Percentiles rank a stretch among this genome's conserved stretches.
Evolutionary conservation across 2,888 invertebrate genomes (phyloP).

Genomic region (Cyclophora punctaria): DNA sequence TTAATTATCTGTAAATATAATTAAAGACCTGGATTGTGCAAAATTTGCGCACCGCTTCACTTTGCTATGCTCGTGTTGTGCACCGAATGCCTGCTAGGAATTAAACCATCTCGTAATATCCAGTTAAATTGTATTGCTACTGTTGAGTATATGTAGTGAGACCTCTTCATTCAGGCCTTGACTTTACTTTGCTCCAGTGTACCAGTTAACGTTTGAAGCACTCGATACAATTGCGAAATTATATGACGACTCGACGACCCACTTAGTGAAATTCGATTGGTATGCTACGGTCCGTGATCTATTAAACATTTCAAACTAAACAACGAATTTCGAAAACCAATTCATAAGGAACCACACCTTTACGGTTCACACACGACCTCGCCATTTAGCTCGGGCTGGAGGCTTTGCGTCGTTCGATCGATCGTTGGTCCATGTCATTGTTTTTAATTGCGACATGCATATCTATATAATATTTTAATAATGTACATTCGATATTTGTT

Average conservation of each 20-base stretch:
- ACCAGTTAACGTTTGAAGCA: constrained; percentile 70
- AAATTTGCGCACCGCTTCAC: no score
- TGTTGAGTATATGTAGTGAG: constrained; percentile 12
- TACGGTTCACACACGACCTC: constrained; percentile 34
- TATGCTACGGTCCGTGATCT: constrained; percentile 45
- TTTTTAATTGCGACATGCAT: constrained; percentile 21
- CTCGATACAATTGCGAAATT: constrained; percentile 72
- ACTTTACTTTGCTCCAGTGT: constrained; percentile 61
- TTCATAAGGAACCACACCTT: constrained; percentile 20
- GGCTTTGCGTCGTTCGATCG: constrained; percentile 26
- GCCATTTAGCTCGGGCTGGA: constrained; percentile 29
- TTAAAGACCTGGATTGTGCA: no score
- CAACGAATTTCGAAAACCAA: constrained; percentile 40
- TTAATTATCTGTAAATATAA: no score
- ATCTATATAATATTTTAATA: constrained; percentile 3
- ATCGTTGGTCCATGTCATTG: constrained; percentile 25
- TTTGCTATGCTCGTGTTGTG: no score
- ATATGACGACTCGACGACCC: constrained; percentile 72
- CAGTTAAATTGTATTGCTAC: no score
- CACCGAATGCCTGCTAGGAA: no score
- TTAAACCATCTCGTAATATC: no score
- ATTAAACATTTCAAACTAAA: constrained; percentile 51
- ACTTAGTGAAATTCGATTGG: constrained; percentile 67
- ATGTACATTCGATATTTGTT: no score
- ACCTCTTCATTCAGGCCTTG: constrained; percentile 56